Evolutionary conservation across 2,113 vertebrate species (phyloP).

Genomic region (Pomatorhinus ruficollis): DNA sequence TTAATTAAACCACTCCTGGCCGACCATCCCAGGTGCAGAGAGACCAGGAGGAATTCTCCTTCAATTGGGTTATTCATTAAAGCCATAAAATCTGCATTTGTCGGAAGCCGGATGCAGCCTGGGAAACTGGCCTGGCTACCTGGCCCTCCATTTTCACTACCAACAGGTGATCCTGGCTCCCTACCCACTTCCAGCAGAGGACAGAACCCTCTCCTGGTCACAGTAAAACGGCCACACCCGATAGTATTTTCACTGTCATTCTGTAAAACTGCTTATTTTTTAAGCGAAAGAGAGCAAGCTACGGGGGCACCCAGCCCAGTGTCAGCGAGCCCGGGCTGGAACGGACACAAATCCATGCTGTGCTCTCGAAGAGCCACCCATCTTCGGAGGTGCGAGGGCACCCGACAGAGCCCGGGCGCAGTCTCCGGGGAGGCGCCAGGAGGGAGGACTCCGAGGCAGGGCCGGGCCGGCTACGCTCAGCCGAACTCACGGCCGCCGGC

Average conservation of each 20-base stretch:
- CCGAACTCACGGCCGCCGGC: not conserved
- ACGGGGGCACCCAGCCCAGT: fast-evolving
- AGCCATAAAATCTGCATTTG: not conserved
- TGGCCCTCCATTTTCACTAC: not conserved
- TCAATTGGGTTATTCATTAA: not conserved
- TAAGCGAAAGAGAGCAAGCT: not conserved
- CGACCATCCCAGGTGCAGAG: fast-evolving
- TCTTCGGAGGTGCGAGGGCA: fast-evolving
- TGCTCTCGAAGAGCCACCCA: fast-evolving
- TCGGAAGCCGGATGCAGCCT: not conserved
- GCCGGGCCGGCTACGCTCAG: not conserved
- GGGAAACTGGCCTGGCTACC: not conserved
- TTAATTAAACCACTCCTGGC: not conserved
- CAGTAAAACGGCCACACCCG: fast-evolving
- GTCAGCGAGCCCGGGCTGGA: fast-evolving
- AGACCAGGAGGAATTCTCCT: not conserved
- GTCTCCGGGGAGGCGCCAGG: not conserved
- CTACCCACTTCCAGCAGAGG: not conserved
- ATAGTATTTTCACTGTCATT: not conserved
- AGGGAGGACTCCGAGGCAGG: not conserved
- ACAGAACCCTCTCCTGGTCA: not conserved
- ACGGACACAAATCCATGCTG: fast-evolving
- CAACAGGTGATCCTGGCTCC: not conserved
- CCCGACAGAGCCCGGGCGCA: not conserved
- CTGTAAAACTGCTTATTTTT: not conserved